Percentiles rank a stretch among this genome's conserved stretches.
Conservation (phyloP, 1,140 invertebrate species). For the Heterodera schachtii region DNA sequence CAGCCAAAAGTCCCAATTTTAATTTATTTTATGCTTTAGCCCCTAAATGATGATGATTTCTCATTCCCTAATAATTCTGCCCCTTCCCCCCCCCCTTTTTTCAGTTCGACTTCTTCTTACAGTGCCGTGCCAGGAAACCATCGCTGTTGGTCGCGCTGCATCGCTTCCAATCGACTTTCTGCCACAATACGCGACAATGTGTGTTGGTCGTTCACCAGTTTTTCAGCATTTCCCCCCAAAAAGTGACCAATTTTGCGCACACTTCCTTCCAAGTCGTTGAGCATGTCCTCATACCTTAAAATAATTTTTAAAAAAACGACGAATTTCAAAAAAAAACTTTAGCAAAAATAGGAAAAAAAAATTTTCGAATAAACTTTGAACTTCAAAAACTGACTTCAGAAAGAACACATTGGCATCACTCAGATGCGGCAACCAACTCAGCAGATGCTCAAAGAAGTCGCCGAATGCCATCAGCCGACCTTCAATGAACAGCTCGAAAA, state of each 20-base stretch:
- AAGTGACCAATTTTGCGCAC: slow-evolving; percentile 61
- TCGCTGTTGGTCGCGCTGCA: slow-evolving; percentile 60
- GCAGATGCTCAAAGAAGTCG: slow-evolving; percentile 67
- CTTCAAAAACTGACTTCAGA: slow-evolving; percentile 53
- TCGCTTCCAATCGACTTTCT: slow-evolving; percentile 57
- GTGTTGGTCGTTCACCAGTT: slow-evolving; percentile 49
- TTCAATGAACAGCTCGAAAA: slow-evolving; percentile 64
- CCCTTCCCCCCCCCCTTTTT: too few relatives aligned
- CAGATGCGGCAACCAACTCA: slow-evolving; percentile 60
- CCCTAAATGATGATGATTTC: too few relatives aligned
- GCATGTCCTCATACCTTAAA: slow-evolving; percentile 62
- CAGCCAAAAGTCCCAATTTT: too few relatives aligned
- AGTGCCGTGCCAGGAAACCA: slow-evolving; percentile 60
- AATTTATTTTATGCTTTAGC: too few relatives aligned
- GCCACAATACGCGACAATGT: slow-evolving; percentile 50
- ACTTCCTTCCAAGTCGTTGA: slow-evolving; percentile 46
- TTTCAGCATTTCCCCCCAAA: slow-evolving; percentile 54
- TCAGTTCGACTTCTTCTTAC: too few relatives aligned
- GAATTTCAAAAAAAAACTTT: neutral
- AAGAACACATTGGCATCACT: slow-evolving; percentile 64
- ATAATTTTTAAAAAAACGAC: too few relatives aligned
- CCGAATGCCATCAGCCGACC: slow-evolving; percentile 64
- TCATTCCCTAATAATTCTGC: too few relatives aligned
- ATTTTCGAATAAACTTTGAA: too few relatives aligned
- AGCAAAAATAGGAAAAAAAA: too few relatives aligned